Evolutionary conservation across 1,140 invertebrate species (phyloP), one percentile per base, ranked within the genome.

Genomic region (Proctacanthus coquilletti): DNA sequence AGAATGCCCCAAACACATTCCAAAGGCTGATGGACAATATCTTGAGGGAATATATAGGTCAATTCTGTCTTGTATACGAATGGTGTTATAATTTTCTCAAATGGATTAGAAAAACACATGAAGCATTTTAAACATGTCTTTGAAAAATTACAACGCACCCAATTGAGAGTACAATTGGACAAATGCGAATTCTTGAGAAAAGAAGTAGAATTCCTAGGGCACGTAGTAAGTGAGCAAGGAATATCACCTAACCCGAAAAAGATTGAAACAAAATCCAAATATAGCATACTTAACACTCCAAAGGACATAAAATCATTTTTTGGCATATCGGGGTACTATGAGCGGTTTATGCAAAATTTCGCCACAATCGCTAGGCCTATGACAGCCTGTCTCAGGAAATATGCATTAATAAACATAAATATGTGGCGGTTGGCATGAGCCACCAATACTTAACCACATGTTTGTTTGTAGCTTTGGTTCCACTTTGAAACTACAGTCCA

Each of bases 1-100:
- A 19, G 35, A 4, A 36, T 36, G 35, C 35, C 35, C 4, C 51
- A 3, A 42, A 47, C 2, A 60, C 53, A 10, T 65, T 66, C 44
- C 54, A 65, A 50, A 36, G 55, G 29, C 38, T 52, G n/a, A 64
- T 66, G 53, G 46, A 68, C 39, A 40, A 27, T n/a, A 41, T 49
- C 11, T 39, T 55, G 3, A 43, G 34, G 15, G 46, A 46, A 14
- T 34, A 50, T 38, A 40, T 46, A 42, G 46, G 49, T 14, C 40
- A 42, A 29, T 21, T 38, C 17, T 48, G 45, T 29, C 45, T 51
- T 34, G 45, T 59, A 60, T 38, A 25, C 51, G 3, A 49, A 56
- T 36, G 50, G 53, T 21, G 46, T 54, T 3, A 41, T 55, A 18
- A 40, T 54, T 10, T 51, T 43, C 17, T 40, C 44, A 3, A 35